Conservation (phyloP, 1,140 invertebrate genomes). For the Papilio polytes region DNA sequence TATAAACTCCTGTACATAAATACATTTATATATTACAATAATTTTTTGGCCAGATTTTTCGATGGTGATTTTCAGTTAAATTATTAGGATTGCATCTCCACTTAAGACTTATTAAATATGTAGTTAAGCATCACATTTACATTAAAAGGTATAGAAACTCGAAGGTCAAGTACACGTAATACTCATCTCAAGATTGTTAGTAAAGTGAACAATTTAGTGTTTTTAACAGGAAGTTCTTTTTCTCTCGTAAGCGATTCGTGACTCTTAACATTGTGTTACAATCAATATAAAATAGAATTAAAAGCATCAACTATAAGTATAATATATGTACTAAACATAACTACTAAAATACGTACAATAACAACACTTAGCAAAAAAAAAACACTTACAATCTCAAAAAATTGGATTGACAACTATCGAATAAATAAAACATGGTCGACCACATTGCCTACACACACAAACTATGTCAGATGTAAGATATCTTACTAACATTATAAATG, state of each 20-base stretch:
- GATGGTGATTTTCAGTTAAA: neutral
- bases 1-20: too few relatives aligned
- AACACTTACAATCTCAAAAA: neutral
- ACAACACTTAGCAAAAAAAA: too few relatives aligned
- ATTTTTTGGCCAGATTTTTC: neutral
- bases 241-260: neutral
- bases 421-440: conserved; percentile 13
- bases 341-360: neutral
- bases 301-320: too few relatives aligned
- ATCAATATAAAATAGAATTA: too few relatives aligned
- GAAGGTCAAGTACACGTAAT: neutral
- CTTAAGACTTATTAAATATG: neutral
- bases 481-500: too few relatives aligned
- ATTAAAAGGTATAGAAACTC: neutral
- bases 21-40: too few relatives aligned
- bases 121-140: neutral
- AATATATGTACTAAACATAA: too few relatives aligned
- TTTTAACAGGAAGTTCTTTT: neutral
- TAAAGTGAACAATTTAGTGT: conserved; percentile 8
- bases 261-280: neutral
- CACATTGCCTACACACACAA: neutral
- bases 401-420: neutral
- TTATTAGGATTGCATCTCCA: neutral
- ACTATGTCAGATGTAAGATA: neutral
- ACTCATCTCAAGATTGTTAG: neutral